Base-by-base conservation (phyloP, 2,113 vertebrate species). In the Glaucomys volans region DNA sequence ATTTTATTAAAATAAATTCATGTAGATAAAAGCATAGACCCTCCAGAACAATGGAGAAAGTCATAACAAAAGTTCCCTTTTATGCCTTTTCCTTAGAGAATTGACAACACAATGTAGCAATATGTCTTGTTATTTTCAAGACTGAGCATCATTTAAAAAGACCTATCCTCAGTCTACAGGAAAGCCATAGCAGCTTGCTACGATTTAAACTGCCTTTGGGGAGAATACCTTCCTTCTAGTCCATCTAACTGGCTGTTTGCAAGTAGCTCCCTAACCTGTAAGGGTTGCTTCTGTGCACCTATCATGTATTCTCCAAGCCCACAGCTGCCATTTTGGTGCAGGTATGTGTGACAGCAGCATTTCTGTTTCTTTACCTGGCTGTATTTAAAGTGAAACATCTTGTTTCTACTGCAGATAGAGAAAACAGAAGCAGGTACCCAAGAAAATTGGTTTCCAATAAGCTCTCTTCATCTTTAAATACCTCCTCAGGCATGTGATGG, bases 1-100 rank as follows among this genome's bases (percentile, higher is more conserved):
- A 81, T 97, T 96, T 76, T 90, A 64, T 96, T 94, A 82, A 98
- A 69, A 85, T 87, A 59, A 0, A 0, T 64, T 35, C 26, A 71
- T 96, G 24, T 66, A 91, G 90, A 84, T 57, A 89, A 57, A 97
- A 93, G 59, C 91, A 94, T 26, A 57, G 24, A 85, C 40, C 95
- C 32, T 64, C 54, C 11, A 93, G 59, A 79, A 95, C 42, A 94
- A 90, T 96, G 81, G 44, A 81, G 17, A 77, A 90, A 71, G 5
- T 7, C 75, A 57, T 50, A 71, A 86, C 94, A 52, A 71, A 87
- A 97, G 35, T 44, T 93, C 32, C 59, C 18, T 69, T 97, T 95
- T 54, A 74, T 93, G 6, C 17, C 62, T 90, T 90, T 92, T 95
- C 79, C 57, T 96, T 37, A 96, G 77, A 98, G 97, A 98, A 96